A percentile compares a stretch with the other conserved stretches of the same genome.
phyloP scores from a whole-genome alignment of 2,888 invertebrate genomes.

The Drosophila niveifrons region DNA sequence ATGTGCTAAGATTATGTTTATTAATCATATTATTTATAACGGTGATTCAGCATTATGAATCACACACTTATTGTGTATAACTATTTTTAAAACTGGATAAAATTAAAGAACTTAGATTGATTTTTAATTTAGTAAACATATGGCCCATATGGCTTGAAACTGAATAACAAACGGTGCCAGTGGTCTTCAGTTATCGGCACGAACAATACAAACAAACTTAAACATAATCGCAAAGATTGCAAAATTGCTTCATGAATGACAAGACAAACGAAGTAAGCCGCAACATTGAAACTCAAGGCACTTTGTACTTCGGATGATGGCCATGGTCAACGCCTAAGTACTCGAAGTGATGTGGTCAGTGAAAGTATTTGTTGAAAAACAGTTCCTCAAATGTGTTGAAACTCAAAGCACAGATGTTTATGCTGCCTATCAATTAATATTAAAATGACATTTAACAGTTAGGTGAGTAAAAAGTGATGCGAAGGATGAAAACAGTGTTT shows the following conservation, averaged over 20 bases:
- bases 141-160: conserved; percentile 23
- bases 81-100: conserved; percentile 43
- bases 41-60: conserved; percentile 38
- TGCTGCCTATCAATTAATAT: neutral
- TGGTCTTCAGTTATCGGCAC: conserved; percentile 52
- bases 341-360: conserved; percentile 48
- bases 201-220: conserved; percentile 35
- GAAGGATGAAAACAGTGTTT: conserved; percentile 9
- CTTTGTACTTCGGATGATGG: conserved; percentile 28
- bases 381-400: conserved; percentile 46
- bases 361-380: conserved; percentile 14
- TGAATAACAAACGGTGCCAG: conserved; percentile 37
- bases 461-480: conserved; percentile 33
- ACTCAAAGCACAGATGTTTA: conserved; percentile 19
- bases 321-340: conserved; percentile 6
- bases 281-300: conserved; percentile 25
- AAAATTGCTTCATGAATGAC: conserved; percentile 49
- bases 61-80: conserved; percentile 41
- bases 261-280: conserved; percentile 6
- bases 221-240: conserved; percentile 39
- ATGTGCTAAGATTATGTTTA: neutral
- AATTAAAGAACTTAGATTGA: conserved; percentile 38
- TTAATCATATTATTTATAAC: neutral
- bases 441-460: conserved; percentile 39
- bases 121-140: conserved; percentile 67